Base-by-base conservation (phyloP, 2,113 vertebrate genomes). In the Campylomormyrus numenius region DNA sequence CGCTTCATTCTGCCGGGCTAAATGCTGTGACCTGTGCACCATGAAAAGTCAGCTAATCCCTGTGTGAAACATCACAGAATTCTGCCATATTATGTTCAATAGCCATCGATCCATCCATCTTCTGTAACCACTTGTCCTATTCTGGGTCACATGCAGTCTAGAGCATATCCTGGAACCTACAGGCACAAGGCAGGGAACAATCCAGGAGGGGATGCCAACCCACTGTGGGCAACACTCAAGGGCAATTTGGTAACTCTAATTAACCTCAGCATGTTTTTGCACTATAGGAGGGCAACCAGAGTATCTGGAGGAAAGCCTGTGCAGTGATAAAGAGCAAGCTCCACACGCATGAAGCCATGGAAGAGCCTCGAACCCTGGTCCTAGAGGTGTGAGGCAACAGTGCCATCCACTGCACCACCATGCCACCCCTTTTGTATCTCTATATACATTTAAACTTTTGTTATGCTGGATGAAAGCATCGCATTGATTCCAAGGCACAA, bases 41-140 rank as follows among this genome's bases (percentile, higher is more conserved):
- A 31, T 56, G n/a, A 53, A 35, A 52, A 56, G 45, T 87, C 85
- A 87, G 85, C 6, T 56, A 87, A 87, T 87, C 85, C 85, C 13
- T 39, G 49, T 39, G n/a, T 87, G 46, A 56, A 56, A 87, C 50
- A 7, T 53, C 85, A 52, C 50, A 56, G 85, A 39, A 35, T 42
- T 27, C 31, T 21, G 3, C 17, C 50, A 35, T 53, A 89, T 84
- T 80, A 89, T 89, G 50, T 89, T 48, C 66, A 52, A 52, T 80
- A 19, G 77, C 80, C 56, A 70, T 70, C 62, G 11, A 13, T 27
- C n/a, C 62, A 70, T 70, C 62, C 27, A 70, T 70, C 62, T 70
- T 70, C 62, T 70, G 10, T 70, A 31, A 70, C n/a, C 62, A 24
- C 39, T 42, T 42, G 39, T 42, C 39, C 39, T 42, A 58, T 58